Percentiles rank a stretch among this genome's conserved stretches.
Evolutionary conservation across 2,113 vertebrate species (phyloP).

Genomic region (Phrynosoma platyrhinos): DNA sequence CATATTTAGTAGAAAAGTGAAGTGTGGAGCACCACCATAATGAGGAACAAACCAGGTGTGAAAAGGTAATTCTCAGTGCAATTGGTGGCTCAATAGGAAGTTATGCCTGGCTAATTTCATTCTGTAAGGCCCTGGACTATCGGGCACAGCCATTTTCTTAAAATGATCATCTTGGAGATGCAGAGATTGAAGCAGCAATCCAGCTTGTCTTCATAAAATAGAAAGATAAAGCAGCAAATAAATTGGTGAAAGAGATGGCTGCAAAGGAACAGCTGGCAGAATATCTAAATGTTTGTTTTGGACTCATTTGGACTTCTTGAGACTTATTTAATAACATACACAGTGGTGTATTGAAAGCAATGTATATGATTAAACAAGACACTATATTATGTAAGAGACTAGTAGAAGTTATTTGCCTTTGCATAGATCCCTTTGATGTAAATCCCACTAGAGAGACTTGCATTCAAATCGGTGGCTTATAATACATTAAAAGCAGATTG

Average conservation of each 20-base stretch:
- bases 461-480: not conserved
- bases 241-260: too few species aligned
- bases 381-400: not conserved
- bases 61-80: too few species aligned
- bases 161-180: too few species aligned
- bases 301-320: not conserved
- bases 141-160: too few species aligned
- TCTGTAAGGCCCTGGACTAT: too few species aligned
- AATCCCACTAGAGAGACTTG: not conserved
- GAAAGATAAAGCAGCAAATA: too few species aligned
- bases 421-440: not conserved
- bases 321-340: not conserved
- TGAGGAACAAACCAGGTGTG: too few species aligned
- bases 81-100: too few species aligned
- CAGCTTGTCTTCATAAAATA: not conserved
- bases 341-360: not conserved
- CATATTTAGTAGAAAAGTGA: too few species aligned
- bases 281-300: not conserved
- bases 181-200: not conserved
- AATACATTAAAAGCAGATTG: not conserved
- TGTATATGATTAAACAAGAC: not conserved
- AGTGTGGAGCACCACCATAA: too few species aligned
- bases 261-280: not conserved
- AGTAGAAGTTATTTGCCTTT: not conserved
- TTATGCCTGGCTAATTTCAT: too few species aligned